These are phyloP conservation scores for Vultur gryphus DNA, from an alignment of 2,797 vertebrate genomes.

Conservation along the genomic window DNA sequence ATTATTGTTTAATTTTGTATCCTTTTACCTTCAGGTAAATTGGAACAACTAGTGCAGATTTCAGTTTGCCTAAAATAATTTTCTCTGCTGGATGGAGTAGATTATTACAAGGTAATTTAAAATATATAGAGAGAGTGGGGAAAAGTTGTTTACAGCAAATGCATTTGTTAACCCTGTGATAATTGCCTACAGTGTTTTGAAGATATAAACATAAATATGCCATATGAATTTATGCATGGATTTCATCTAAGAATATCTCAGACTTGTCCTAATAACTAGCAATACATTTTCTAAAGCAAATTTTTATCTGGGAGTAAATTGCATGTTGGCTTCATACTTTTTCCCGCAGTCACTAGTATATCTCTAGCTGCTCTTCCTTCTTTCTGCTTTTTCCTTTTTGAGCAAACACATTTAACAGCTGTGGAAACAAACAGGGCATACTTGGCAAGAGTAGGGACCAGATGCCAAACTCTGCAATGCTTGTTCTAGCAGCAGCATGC, in stretches of 20 bases:
- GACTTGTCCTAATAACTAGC: constrained; percentile 45
- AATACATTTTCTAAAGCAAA: constrained; percentile 55
- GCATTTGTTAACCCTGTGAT: constrained; percentile 44
- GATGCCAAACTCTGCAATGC: constrained; percentile 67
- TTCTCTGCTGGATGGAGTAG: constrained; percentile 12
- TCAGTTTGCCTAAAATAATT: constrained; percentile 20
- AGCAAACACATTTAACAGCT: constrained; percentile 71
- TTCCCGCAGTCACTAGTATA: constrained; percentile 6
- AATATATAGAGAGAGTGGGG: background rate
- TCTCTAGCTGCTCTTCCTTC: constrained; percentile 21
- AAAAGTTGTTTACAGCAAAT: constrained; percentile 38
- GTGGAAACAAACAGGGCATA: constrained; percentile 74
- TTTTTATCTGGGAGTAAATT: constrained; percentile 56
- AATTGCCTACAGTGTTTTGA: constrained; percentile 53
- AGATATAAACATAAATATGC: constrained; percentile 34
- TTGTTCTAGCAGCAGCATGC: constrained; percentile 56
- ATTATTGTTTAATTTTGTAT: background rate
- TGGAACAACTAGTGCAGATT: background rate
- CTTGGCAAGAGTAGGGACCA: constrained; percentile 74
- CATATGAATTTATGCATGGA: constrained; percentile 33
- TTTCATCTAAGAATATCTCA: constrained; percentile 11
- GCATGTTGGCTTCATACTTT: constrained; percentile 34
- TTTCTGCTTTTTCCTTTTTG: constrained; percentile 37
- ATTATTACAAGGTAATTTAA: constrained; percentile 44
- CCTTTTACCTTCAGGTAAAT: background rate